Percentiles rank a stretch among this genome's conserved stretches.
These are phyloP conservation scores for Geothlypis trichas DNA, from an alignment of 2,113 vertebrate genomes.

Conservation along the genomic window DNA sequence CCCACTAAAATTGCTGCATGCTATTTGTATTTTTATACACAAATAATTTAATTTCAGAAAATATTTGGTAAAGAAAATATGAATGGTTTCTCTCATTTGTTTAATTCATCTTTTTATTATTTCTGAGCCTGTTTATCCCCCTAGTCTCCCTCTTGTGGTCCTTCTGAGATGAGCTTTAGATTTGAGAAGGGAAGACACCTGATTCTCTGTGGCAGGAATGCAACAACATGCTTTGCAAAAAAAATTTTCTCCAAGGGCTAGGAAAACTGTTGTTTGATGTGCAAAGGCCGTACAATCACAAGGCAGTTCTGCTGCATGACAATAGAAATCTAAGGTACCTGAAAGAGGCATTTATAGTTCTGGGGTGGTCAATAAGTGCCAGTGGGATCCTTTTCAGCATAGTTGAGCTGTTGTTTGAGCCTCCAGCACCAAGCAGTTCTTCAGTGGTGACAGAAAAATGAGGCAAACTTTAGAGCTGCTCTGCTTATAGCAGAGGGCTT, in stretches of 20 bases:
- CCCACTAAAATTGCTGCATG: not conserved
- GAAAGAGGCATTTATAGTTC: not conserved
- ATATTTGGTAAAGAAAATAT: not conserved
- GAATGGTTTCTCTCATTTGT: not conserved
- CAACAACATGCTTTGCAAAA: not conserved
- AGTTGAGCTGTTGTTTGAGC: not conserved
- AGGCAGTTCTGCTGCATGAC: not conserved
- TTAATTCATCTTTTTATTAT: not conserved
- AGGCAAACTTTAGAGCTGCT: not conserved
- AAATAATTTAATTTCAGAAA: not conserved
- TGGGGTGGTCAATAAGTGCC: not conserved
- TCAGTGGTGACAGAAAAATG: not conserved
- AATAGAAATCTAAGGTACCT: not conserved
- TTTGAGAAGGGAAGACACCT: not conserved
- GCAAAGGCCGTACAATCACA: not conserved
- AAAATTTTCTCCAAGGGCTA: not conserved
- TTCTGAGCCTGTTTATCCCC: not conserved
- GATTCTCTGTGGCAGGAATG: not conserved
- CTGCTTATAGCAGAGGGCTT: not conserved
- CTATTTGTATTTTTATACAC: not conserved
- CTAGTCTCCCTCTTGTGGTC: fast-evolving
- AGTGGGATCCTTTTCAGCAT: not conserved
- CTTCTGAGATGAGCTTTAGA: not conserved
- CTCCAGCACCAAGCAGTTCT: not conserved
- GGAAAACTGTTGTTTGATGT: not conserved